phyloP scores from a whole-genome alignment of 2,888 invertebrate species.

The Notodonta dromedarius region DNA sequence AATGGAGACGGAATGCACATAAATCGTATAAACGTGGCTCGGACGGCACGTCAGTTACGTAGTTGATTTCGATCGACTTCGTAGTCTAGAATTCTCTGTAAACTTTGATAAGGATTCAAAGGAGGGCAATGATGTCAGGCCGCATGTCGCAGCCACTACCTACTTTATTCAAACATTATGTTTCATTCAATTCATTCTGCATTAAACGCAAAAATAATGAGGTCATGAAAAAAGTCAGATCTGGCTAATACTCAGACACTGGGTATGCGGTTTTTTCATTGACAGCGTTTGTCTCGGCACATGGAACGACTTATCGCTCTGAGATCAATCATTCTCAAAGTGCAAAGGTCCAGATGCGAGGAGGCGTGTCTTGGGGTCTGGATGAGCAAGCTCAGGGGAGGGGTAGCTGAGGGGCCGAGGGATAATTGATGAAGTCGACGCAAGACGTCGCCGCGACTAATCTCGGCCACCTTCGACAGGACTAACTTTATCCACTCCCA shows the following conservation, averaged over 20 bases:
- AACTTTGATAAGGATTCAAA: no score
- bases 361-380: slow-evolving; percentile 51
- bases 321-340: slow-evolving; percentile 49
- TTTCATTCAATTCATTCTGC: no score
- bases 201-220: background rate
- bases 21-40: background rate
- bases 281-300: slow-evolving; percentile 3
- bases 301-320: slow-evolving; percentile 32
- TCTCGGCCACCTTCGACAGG: slow-evolving; percentile 60
- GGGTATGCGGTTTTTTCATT: slow-evolving; percentile 8
- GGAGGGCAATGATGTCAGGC: no score
- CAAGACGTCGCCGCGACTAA: slow-evolving; percentile 61
- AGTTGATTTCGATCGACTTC: background rate
- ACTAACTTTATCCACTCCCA: slow-evolving; percentile 60
- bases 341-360: slow-evolving; percentile 42
- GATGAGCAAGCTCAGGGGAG: slow-evolving; percentile 34
- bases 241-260: background rate
- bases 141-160: no score
- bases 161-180: no score
- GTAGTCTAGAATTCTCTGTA: background rate
- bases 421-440: slow-evolving; percentile 75
- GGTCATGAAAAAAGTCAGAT: background rate
- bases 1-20: slow-evolving; percentile 3
- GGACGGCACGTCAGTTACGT: background rate
- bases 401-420: slow-evolving; percentile 29